phyloP scores from a whole-genome alignment of 1,140 invertebrate genomes.

The Lordiphosa stackelbergi region DNA sequence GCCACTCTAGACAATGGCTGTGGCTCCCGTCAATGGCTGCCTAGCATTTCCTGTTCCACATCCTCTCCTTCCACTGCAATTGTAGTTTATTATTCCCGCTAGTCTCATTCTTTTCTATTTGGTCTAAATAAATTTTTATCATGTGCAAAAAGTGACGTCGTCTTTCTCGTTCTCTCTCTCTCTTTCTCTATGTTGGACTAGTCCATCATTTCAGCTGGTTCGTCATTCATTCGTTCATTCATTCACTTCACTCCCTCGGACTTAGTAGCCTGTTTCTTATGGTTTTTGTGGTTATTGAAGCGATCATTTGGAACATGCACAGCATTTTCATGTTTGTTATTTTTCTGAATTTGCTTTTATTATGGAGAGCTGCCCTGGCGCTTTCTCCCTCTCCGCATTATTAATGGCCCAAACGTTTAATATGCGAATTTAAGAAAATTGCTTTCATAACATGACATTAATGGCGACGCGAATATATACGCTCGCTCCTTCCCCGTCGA shows the following conservation, averaged over 20 bases:
- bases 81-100: conserved; percentile 73
- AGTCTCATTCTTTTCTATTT: conserved; percentile 72
- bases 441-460: conserved; percentile 72
- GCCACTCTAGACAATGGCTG: conserved; percentile 42
- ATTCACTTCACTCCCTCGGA: conserved; percentile 20
- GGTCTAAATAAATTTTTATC: conserved; percentile 75
- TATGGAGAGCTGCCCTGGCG: background rate
- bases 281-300: conserved; percentile 76
- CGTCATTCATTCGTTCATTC: conserved; percentile 45
- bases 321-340: conserved; percentile 61
- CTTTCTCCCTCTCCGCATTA: conserved; percentile 27
- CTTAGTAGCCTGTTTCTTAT: conserved; percentile 63
- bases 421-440: conserved; percentile 76
- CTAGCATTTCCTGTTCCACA: conserved; percentile 39
- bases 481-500: background rate
- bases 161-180: background rate
- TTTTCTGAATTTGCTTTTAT: conserved; percentile 16
- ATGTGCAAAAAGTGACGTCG: conserved; percentile 48
- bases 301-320: conserved; percentile 76
- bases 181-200: conserved; percentile 8
- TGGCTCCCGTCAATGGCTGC: conserved; percentile 40
- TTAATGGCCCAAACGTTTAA: conserved; percentile 68
- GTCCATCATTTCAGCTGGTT: conserved; percentile 34
- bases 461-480: conserved; percentile 55
- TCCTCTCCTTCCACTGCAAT: conserved; percentile 14